Percentiles rank a stretch among this genome's conserved stretches.
phyloP scores from a whole-genome alignment of 2,113 vertebrate species.

The Heloderma charlesbogerti region DNA sequence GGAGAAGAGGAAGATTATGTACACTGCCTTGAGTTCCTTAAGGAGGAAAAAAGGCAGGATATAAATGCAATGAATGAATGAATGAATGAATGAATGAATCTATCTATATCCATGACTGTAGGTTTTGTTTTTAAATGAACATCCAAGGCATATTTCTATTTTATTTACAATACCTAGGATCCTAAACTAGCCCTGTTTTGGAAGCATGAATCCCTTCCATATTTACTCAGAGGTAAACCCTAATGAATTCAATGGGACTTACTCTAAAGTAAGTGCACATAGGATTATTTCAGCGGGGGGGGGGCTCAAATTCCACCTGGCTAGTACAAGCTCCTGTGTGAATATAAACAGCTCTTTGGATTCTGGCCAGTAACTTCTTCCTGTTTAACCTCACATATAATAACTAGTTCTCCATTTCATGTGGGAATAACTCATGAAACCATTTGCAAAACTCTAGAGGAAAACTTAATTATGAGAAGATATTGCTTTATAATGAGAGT shows the following conservation, averaged over 20 bases:
- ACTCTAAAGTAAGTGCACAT: neutral
- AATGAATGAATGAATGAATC: too few species aligned
- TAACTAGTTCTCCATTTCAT: conserved; percentile 34
- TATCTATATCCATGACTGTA: neutral
- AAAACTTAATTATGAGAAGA: conserved; percentile 60
- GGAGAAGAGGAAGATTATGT: too few species aligned
- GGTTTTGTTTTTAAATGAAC: neutral
- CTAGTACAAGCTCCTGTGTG: neutral
- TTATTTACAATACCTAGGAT: neutral
- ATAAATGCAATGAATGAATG: too few species aligned
- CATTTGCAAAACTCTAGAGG: conserved; percentile 50
- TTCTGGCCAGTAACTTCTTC: neutral
- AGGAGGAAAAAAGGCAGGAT: too few species aligned
- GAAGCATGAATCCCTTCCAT: neutral
- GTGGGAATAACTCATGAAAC: conserved; percentile 45
- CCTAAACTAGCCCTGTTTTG: neutral
- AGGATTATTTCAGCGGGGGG: too few species aligned
- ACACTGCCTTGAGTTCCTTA: too few species aligned
- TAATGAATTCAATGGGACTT: neutral
- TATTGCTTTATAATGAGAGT: conserved; percentile 59
- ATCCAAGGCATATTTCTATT: neutral
- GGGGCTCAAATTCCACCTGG: neutral
- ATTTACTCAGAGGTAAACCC: neutral
- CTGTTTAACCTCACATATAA: neutral
- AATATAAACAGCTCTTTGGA: neutral